phyloP scores from a whole-genome alignment of 2,797 vertebrate genomes.

The Lemur catta region DNA sequence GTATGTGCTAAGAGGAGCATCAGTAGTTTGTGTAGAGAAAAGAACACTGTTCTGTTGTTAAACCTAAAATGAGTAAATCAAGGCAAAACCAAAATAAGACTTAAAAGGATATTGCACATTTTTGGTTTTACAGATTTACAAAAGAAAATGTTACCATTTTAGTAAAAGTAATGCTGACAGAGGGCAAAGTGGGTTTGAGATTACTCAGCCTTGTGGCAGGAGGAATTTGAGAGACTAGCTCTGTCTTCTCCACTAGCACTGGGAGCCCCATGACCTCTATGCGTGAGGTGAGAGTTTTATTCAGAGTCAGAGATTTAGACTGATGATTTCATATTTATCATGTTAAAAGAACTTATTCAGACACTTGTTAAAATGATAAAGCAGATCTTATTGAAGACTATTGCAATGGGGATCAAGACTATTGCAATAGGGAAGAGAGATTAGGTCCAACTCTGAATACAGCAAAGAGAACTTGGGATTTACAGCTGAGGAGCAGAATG shows the following conservation, averaged over 20 bases:
- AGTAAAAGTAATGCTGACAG: not conserved
- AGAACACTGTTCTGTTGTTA: not conserved
- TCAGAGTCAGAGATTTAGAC: not conserved
- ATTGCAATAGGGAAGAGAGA: not conserved
- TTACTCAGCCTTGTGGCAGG: not conserved
- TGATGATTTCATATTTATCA: not conserved
- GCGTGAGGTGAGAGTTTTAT: not conserved
- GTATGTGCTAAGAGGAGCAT: not conserved
- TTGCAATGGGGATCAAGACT: not conserved
- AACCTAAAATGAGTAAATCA: not conserved
- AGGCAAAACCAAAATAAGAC: not conserved
- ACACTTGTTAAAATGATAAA: not conserved
- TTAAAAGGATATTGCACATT: not conserved
- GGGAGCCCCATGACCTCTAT: not conserved
- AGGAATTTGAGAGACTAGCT: not conserved
- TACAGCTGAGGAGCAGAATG: not conserved
- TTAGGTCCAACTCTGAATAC: not conserved
- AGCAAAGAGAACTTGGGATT: not conserved
- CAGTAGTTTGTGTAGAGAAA: not conserved
- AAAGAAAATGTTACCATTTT: not conserved
- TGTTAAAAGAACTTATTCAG: not conserved
- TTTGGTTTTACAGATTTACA: not conserved
- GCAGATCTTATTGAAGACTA: not conserved
- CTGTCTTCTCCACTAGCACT: not conserved
- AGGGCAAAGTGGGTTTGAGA: not conserved